Base-by-base conservation (phyloP, 2,888 invertebrate genomes). In the Gandaritis pyraliata region DNA sequence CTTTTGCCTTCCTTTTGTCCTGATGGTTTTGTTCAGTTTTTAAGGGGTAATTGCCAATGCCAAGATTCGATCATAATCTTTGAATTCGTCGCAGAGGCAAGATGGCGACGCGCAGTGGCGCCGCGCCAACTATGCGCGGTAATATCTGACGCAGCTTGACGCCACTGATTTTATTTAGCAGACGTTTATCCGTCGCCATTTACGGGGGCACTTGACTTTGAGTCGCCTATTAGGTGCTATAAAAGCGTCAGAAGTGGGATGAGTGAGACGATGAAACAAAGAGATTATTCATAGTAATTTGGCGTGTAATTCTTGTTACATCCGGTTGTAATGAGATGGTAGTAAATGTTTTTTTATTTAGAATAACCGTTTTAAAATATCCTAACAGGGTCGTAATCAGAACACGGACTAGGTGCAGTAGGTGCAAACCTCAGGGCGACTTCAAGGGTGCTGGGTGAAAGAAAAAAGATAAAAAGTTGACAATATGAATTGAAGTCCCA, bases 41-140 rank as follows among this genome's bases (percentile, higher is more conserved):
- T 10, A 46, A 23, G 47, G n/a, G 16, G 41, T 33, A 54, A 23
- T 23, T n/a, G n/a, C 41, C 49, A 64, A 51, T 43, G 48, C 47
- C 51, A 55, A 54, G 36, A 54, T 63, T 60, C 53, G 55, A 69
- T 67, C 61, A 63, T 58, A 67, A 67, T 68, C 51, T 64, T 64
- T 63, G 61, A 64, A 58, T 67, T 61, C 64, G 62, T 63, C 58
- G 63, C 56, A 50, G 58, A 60, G 63, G 58, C 55, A 77, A 81
- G 75, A 83, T 80, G 85, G 81, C 83, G 84, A 77, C 79, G 58
- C 30, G 15, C 15, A 13, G 72, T 90, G 90, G 90, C 87, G 77
- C 58, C 66, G 71, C 68, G 90, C 90, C 90, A 90, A 90, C 78
- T 87, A 88, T 88, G 86, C 87, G 84, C 80, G 74, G 84, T 83